phyloP scores from a whole-genome alignment of 1,140 invertebrate species.

The Listronotus oregonensis region DNA sequence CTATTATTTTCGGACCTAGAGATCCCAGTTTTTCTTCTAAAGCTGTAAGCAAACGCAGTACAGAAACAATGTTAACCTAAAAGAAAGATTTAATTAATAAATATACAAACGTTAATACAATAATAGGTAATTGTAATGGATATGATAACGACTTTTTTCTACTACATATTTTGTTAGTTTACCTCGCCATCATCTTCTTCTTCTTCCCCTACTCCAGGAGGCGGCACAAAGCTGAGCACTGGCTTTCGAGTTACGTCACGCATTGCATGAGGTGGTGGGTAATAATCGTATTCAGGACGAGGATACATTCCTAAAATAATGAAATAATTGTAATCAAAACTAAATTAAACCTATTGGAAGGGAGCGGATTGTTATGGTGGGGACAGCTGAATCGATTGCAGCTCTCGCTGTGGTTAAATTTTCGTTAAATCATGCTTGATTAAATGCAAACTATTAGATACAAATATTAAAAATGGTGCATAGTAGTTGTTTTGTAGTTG shows the following conservation, averaged over 20 bases:
- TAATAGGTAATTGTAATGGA: not conserved
- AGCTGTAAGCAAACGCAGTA: slow-evolving; percentile 75
- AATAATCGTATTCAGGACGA: slow-evolving; percentile 33
- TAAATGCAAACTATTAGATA: no score
- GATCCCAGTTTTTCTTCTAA: slow-evolving; percentile 81
- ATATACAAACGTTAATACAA: not conserved
- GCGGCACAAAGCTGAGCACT: slow-evolving; percentile 34
- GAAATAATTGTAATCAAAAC: not conserved
- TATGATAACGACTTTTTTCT: not conserved
- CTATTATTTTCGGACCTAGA: slow-evolving; percentile 75
- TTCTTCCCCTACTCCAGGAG: slow-evolving; percentile 34
- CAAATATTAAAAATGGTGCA: no score
- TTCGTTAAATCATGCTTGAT: no score
- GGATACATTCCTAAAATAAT: slow-evolving; percentile 8
- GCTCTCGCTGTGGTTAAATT: no score
- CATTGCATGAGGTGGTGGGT: slow-evolving; percentile 40
- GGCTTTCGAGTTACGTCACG: slow-evolving; percentile 43
- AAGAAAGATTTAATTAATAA: slow-evolving; percentile 5
- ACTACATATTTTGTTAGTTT: not conserved
- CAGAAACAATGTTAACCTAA: slow-evolving; percentile 67
- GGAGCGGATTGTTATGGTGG: no score
- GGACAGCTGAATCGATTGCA: no score
- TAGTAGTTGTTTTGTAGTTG: no score
- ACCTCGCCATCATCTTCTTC: slow-evolving; percentile 44
- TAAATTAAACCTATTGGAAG: no score